Evolutionary conservation across 2,797 vertebrate genomes (phyloP), one percentile per base, ranked within the genome.

Genomic region (Ataeniobius toweri): DNA sequence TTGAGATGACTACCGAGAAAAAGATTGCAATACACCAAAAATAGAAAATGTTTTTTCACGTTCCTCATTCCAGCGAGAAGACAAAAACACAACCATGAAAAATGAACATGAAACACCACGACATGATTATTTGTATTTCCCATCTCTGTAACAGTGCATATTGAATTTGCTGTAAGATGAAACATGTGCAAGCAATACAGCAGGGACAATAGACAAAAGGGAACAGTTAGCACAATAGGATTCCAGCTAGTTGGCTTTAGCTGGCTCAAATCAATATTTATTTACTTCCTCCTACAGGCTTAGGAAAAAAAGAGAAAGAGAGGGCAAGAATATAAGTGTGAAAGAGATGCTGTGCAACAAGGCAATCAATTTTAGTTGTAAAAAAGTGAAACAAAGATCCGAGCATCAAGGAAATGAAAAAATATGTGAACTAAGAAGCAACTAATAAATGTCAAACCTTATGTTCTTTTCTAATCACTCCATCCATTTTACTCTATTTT

Each of bases 201-300:
- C 75, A 68, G 76, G 73, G 67, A 82, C 65, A 79, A 71, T 26
- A 82, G 78, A 87, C 67, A 87, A 91, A 80, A 89, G 81, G 71
- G 77, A 89, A 85, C 83, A 75, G 79, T 91, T 89, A 90, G 89
- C 79, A 75, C 74, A 85, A 85, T 71, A 84, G 83, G 75, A 84
- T 87, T 80, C 75, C 82, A 87, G 89, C 88, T 86, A 86, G 79
- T 78, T 76, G 82, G 80, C 88, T 89, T 86, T 75, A 87, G 77
- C 84, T 87, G 89, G 84, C 76, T 59, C 74, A 78, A 82, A 94
- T 94, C 92, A 90, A 94, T 94, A 94, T 82, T 87, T 93, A 94
- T 94, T 95, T 93, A 92, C 90, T 93, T 84, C 83, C 76, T 84
- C 80, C 81, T 88, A 89, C 81, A 87, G 90, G 85, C 90, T 88